Evolutionary conservation across 2,888 invertebrate genomes (phyloP).

Genomic region (Oligia strigilis): DNA sequence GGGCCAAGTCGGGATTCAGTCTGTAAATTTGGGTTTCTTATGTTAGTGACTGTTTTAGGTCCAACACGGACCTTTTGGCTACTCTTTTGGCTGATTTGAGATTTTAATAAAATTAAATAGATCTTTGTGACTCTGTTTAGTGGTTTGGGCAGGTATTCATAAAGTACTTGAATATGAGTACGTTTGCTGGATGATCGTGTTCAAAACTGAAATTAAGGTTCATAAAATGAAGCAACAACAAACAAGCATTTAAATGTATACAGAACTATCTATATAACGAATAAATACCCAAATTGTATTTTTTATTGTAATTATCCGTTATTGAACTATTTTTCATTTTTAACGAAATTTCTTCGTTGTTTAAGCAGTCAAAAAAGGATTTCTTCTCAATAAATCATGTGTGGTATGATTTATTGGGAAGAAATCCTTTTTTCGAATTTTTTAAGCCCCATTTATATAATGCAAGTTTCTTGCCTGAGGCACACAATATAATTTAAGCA

Average conservation of each 20-base stretch:
- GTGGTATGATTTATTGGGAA: too few relatives aligned
- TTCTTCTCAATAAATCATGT: neutral
- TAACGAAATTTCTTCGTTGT: neutral
- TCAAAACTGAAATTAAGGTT: neutral
- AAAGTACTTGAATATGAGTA: neutral
- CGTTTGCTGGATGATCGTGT: neutral
- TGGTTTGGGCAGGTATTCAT: neutral
- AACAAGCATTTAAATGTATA: neutral
- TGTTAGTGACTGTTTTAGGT: neutral
- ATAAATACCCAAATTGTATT: neutral
- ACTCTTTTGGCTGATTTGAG: neutral
- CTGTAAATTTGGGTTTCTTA: neutral
- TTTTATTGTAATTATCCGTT: neutral
- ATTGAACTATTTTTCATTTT: neutral
- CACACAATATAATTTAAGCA: neutral
- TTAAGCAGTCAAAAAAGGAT: neutral
- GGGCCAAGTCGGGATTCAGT: neutral
- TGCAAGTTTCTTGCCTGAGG: neutral
- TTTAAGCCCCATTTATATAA: neutral
- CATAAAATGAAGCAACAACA: neutral
- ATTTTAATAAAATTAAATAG: neutral
- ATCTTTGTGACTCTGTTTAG: neutral
- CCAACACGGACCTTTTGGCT: neutral
- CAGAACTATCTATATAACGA: neutral
- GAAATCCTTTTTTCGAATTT: too few relatives aligned